phyloP scores from a whole-genome alignment of 2,113 vertebrate species.

The Ciconia maguari region DNA sequence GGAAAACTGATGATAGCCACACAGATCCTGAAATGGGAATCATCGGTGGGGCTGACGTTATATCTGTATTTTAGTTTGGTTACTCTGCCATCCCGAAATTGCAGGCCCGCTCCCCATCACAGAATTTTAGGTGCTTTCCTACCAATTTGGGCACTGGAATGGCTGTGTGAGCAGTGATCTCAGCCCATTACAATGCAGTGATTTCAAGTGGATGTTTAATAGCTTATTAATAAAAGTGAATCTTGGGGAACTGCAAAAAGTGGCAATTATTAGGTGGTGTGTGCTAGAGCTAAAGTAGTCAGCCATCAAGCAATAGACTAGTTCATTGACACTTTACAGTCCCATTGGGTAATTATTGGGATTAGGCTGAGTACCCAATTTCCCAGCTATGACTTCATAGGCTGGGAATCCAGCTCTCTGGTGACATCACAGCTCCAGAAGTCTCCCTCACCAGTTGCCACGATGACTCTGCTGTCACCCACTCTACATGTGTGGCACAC shows the following conservation, averaged over 20 bases:
- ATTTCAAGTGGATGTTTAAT: slow-evolving; percentile 37
- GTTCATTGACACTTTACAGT: slow-evolving; percentile 18
- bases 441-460: not conserved
- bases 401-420: slow-evolving; percentile 36
- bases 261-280: not conserved
- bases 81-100: not conserved
- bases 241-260: not conserved
- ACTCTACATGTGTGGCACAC: not conserved
- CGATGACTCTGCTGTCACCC: not conserved
- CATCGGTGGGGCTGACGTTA: not conserved
- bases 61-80: not conserved
- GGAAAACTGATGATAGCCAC: not conserved
- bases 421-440: slow-evolving; percentile 13
- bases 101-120: not conserved
- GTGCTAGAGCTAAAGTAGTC: not conserved
- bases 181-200: not conserved
- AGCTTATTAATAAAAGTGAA: slow-evolving; percentile 46
- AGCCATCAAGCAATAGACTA: not conserved
- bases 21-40: not conserved
- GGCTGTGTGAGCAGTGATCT: not conserved
- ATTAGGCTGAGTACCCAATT: slow-evolving; percentile 36
- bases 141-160: not conserved
- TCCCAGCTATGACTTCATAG: slow-evolving; percentile 44
- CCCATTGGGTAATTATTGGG: slow-evolving; percentile 13
- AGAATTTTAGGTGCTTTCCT: slow-evolving; percentile 43